These are phyloP conservation scores for Kuschelorhynchus macadamiae DNA, from an alignment of 2,888 invertebrate genomes.

Conservation along the genomic window DNA sequence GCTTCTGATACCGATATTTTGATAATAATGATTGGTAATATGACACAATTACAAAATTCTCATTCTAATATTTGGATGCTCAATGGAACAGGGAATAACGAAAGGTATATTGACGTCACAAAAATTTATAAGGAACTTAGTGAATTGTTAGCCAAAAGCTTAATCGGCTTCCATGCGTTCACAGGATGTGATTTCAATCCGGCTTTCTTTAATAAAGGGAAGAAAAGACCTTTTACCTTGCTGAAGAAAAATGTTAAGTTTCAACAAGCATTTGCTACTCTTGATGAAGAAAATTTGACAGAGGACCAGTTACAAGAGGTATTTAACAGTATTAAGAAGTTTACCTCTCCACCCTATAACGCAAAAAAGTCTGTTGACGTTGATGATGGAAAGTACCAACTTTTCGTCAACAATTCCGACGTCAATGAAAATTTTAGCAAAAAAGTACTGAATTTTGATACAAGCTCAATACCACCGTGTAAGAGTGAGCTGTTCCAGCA, in stretches of 20 bases:
- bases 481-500: constrained; percentile 54
- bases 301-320: constrained; percentile 22
- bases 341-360: constrained; percentile 44
- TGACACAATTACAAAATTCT: constrained; percentile 51
- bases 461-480: constrained; percentile 54
- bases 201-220: constrained; percentile 7
- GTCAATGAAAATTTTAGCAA: constrained; percentile 45
- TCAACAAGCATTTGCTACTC: constrained; percentile 40
- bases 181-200: constrained; percentile 9
- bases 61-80: constrained; percentile 51
- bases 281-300: constrained; percentile 43
- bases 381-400: constrained; percentile 49
- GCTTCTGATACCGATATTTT: constrained; percentile 53
- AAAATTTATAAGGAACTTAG: constrained; percentile 30
- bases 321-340: constrained; percentile 44
- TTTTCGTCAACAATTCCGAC: constrained; percentile 46
- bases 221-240: constrained; percentile 2
- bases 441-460: constrained; percentile 52
- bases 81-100: constrained; percentile 52
- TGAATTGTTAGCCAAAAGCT: constrained; percentile 8
- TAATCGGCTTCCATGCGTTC: constrained; percentile 11
- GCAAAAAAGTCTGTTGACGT: constrained; percentile 48
- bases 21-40: constrained; percentile 55
- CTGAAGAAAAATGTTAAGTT: constrained; percentile 9
- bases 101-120: constrained; percentile 37